A percentile compares a stretch with the other conserved stretches of the same genome.
These are phyloP conservation scores for Tachycineta bicolor DNA, from an alignment of 2,113 vertebrate species.

Conservation along the genomic window DNA sequence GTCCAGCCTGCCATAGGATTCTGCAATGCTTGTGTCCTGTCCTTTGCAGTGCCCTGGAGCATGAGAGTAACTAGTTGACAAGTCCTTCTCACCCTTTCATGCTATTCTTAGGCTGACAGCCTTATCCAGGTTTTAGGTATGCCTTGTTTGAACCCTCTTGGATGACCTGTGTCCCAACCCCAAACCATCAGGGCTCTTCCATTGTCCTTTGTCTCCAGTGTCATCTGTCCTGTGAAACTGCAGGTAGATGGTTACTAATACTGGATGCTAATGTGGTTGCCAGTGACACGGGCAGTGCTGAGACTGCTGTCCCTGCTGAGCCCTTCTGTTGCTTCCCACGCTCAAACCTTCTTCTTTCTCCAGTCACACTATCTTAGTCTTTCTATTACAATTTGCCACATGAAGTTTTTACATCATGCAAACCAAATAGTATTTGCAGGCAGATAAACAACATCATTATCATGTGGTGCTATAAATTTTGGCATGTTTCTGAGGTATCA, in stretches of 20 bases:
- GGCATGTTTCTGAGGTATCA: background rate
- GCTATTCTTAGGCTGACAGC: background rate
- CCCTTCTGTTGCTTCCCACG: background rate
- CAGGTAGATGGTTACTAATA: background rate
- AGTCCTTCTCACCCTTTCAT: background rate
- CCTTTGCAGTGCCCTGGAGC: background rate
- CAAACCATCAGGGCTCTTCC: background rate
- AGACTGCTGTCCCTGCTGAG: background rate
- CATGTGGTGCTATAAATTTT: background rate
- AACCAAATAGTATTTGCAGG: background rate
- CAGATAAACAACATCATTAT: background rate
- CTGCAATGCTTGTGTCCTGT: background rate
- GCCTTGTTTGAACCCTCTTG: background rate
- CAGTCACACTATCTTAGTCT: background rate
- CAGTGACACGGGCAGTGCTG: background rate
- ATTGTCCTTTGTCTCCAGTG: background rate
- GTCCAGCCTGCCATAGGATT: accelerated
- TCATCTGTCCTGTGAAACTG: background rate
- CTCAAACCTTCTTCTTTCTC: background rate
- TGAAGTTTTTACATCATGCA: background rate
- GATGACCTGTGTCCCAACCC: background rate
- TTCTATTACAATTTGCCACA: background rate
- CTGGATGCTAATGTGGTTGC: background rate
- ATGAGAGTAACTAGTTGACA: background rate
- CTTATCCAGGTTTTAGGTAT: background rate